Base-by-base conservation (phyloP, 2,113 vertebrate genomes). In the Peromyscus californicus region DNA sequence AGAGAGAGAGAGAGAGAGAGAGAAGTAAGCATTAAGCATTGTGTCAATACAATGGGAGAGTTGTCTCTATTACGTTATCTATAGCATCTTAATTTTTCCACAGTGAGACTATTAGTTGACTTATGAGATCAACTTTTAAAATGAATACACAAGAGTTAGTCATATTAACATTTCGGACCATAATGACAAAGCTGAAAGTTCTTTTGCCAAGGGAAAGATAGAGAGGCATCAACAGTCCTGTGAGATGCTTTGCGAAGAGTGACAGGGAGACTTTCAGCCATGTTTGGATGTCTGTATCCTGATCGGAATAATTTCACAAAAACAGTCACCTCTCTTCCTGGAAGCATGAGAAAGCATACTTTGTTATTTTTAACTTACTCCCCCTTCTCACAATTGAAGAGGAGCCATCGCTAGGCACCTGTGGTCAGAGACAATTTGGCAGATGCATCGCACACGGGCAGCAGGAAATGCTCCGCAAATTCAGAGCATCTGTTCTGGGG, bases 181-280 rank as follows among this genome's bases (percentile, higher is more conserved):
- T 78, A 72, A 65, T 36, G 11, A 65, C 63, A 92, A 93, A 75
- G 8, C 26, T 72, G 61, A 65, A 75, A 15, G 12, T 70, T n/a
- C 17, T 42, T 85, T 82, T 93, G 36, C 22, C 39, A 91, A 33
- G 42, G 26, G 11, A 80, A 75, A 92, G 70, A 39, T 51, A 88
- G 33, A 79, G 7, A 51, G 51, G 51, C 10, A 94, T 86, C 65
- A 79, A 63, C 59, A 59, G 72, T 61, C 57, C n/a, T 75, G 54
- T 21, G 78, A 93, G 63, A 72, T 24, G 59, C 48, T 93, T 75
- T 80, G 75, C 88, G 91, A 83, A 51, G 51, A 92, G 67, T 76
- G 59, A 90, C 72, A 51, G 51, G 82, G 89, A 95, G 29, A 88
- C 59, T 63, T 79, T 33, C 48, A 29, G n/a, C 57, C 10, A 0